Evolutionary conservation across 1,140 invertebrate genomes (phyloP).

Genomic region (Neodiprion pinetum): DNA sequence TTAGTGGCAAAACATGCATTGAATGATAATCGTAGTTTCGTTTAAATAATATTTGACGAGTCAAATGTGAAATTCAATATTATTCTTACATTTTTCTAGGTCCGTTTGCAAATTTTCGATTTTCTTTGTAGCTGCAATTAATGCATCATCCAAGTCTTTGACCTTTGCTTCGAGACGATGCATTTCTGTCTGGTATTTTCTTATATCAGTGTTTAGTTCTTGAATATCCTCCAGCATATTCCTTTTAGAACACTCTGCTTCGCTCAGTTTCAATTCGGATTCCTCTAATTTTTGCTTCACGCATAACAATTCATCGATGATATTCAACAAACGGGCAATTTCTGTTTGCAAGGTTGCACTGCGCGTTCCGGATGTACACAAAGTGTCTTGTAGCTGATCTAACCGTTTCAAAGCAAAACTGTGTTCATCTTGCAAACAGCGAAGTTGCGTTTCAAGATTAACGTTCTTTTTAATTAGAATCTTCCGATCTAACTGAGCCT

Average conservation of each 20-base stretch:
- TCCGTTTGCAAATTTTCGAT: not conserved
- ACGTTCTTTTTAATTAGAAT: not conserved
- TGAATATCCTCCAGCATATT: constrained; percentile 2
- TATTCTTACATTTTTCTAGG: not conserved
- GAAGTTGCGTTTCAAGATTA: constrained; percentile 6
- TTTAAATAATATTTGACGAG: too few species aligned
- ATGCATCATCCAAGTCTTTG: not conserved
- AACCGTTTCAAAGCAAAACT: not conserved
- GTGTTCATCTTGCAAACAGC: not conserved
- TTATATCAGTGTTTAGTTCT: not conserved
- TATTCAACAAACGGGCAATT: not conserved
- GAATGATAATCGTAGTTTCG: too few species aligned
- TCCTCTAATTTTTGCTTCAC: constrained; percentile 7
- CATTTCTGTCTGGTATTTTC: not conserved
- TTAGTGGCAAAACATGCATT: too few species aligned
- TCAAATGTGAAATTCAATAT: too few species aligned
- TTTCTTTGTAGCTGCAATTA: not conserved
- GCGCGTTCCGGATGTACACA: not conserved
- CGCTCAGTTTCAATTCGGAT: not conserved
- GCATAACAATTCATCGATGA: not conserved
- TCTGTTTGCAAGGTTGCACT: not conserved
- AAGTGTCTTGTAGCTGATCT: not conserved
- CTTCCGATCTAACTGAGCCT: not conserved
- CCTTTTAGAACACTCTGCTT: not conserved
- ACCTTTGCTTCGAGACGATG: not conserved